Conservation (phyloP, 2,113 vertebrate species). For the Pontoporia blainvillei region DNA sequence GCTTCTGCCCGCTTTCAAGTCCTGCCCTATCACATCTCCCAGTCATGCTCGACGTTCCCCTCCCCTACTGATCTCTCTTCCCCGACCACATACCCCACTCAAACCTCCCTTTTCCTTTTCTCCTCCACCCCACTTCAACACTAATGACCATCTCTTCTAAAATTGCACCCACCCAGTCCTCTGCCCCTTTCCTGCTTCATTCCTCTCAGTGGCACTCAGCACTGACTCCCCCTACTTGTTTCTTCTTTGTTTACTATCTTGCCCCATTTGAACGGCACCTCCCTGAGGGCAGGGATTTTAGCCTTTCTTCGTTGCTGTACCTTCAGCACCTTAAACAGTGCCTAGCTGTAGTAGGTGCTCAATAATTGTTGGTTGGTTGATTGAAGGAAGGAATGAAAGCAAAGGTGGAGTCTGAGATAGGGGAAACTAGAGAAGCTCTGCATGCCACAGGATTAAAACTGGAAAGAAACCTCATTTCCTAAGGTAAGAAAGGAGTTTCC, state of each 20-base stretch:
- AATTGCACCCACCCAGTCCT: no score
- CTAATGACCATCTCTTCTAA: not conserved
- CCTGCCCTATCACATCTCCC: no score
- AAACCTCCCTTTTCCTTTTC: not conserved
- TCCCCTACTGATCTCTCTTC: not conserved
- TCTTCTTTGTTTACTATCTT: not conserved
- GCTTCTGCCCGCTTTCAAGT: not conserved
- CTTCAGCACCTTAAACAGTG: not conserved
- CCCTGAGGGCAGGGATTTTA: not conserved
- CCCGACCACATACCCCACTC: accelerated
- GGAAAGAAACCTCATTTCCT: not conserved
- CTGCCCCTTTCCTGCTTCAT: not conserved
- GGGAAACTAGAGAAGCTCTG: not conserved
- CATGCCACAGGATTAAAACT: not conserved
- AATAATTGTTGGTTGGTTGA: not conserved
- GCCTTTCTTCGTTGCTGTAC: not conserved
- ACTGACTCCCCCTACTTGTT: accelerated
- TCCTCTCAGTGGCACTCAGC: not conserved
- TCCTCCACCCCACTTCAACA: not conserved
- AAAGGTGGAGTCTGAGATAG: not conserved
- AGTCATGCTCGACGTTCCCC: accelerated
- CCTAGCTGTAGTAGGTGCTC: not conserved
- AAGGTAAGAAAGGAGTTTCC: not conserved
- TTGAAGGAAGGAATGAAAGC: not conserved
- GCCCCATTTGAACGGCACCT: not conserved